Conservation (phyloP, 2,888 invertebrate genomes). For the Lepidochitona cinerea region DNA sequence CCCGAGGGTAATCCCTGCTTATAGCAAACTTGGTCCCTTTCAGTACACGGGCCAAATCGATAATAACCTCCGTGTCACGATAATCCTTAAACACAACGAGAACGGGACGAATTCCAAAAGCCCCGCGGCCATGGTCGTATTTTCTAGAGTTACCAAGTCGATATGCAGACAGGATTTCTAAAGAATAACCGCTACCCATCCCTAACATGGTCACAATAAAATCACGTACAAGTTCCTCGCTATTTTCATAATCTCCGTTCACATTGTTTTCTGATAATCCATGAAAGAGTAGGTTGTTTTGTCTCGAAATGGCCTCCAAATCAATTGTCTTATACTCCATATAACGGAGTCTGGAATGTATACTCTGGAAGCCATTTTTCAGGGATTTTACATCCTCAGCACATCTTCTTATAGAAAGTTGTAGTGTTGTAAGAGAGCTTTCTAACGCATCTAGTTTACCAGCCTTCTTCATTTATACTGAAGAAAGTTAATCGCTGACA, state of each 20-base stretch:
- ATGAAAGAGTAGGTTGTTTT: background rate
- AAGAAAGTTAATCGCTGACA: too few relatives aligned
- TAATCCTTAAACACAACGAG: background rate
- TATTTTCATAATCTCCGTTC: background rate
- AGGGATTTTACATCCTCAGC: background rate
- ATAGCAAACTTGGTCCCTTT: background rate
- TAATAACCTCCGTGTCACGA: background rate
- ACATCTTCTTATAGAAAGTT: background rate
- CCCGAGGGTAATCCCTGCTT: background rate
- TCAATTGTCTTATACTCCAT: conserved; percentile 10
- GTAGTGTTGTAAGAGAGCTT: background rate
- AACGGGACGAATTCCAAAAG: background rate
- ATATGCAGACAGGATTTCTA: background rate
- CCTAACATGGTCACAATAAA: background rate
- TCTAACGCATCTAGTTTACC: background rate
- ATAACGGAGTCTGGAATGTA: background rate
- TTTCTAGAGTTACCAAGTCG: background rate
- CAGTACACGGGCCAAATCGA: background rate
- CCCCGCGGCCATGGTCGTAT: background rate
- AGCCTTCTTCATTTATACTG: conserved; percentile 2
- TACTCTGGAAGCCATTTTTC: background rate
- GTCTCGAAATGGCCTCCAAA: background rate
- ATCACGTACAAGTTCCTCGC: background rate
- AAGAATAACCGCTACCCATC: background rate
- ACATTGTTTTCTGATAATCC: background rate